Evolutionary conservation across 2,797 vertebrate genomes (phyloP), one percentile per base, ranked within the genome.

Genomic region (Aselliscus stoliczkanus): DNA sequence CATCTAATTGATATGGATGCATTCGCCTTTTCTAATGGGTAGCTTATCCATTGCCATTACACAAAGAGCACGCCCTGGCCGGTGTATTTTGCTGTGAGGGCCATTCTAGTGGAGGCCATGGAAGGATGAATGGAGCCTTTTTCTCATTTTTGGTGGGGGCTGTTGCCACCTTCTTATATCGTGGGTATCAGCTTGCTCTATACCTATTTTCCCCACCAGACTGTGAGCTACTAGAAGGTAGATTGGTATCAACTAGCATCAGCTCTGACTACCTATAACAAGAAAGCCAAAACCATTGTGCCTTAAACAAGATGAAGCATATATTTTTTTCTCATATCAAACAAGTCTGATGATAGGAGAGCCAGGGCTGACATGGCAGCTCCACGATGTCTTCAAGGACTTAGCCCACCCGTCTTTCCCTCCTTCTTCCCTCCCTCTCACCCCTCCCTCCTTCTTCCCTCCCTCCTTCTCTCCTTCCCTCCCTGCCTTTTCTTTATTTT

Each of bases 1-100:
- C 0, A 20, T 96, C 92, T 98, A 97, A 98, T 98, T 98, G 98
- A 98, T 98, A 98, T 67, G 91, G 96, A 97, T 97, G 93, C n/a
- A 29, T 92, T 96, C 5, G 64, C 67, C 0, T 97, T 97, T 98
- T 92, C 83, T 67, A 95, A 75, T 0, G 54, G 97, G 94, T 93
- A 44, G 96, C 97, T 97, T 92, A 94, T 95, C 95, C 64, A 82
- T 86, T 0, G 60, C 96, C 69, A 60, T 93, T 95, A 96, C 75
- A 89, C 79, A 83, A 81, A 56, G 90, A 70, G 81, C 70, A 44
- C 0, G 56, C 56, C 67, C 81, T 64, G 84, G 93, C n/a, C 20
- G 4, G 7, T 69, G 87, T 94, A 83, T 94, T 90, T 87, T 54
- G 72, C 90, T 80, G 6, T 72, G 50, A 3, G 0, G 0, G 93